Base-by-base conservation (phyloP, 2,888 invertebrate species). In the Junonia oenone region DNA sequence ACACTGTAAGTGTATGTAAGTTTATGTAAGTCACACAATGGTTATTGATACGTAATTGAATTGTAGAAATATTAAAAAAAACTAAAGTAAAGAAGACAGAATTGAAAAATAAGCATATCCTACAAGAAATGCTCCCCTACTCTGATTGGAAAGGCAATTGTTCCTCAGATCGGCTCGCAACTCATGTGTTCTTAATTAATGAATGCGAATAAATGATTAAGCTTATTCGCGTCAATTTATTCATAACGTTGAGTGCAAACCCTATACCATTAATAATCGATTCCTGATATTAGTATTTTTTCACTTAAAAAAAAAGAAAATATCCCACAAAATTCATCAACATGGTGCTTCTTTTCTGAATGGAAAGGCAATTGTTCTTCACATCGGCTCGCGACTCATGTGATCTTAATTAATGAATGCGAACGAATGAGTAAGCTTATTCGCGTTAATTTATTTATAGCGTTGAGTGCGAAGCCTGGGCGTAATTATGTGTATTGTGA, bases 151-250 rank as follows among this genome's bases (percentile, higher is more conserved):
- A 81, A 84, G 83, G 78, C 88, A 86, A 89, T 88, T 88, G 88
- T 89, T 88, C 84, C 74, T 71, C 75, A 86, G 88, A 89, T 89
- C 87, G 88, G 84, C 86, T 83, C 83, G 86, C 86, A 82, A 73
- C 78, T 76, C 88, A 83, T 89, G 83, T 88, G 88, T 86, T 85
- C 87, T 87, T 88, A 89, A 89, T 89, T 89, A 89, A 89, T 89
- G 88, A 87, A 85, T 83, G 76, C 72, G 80, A 83, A 85, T 76
- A 86, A 88, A 86, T 89, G 88, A 89, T 79, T 84, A 82, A 84
- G 88, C 87, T 86, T 71, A 84, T 87, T 88, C 75, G 17, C 74
- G 76, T 83, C 84, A 84, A 87, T 86, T 85, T 84, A 85, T 83
- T 83, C 83, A 83, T 75, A 76, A 67, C 59, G 65, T 43, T 43